A percentile compares a stretch with the other conserved stretches of the same genome.
Evolutionary conservation across 2,797 vertebrate genomes (phyloP).

Genomic region (Poecilia picta): DNA sequence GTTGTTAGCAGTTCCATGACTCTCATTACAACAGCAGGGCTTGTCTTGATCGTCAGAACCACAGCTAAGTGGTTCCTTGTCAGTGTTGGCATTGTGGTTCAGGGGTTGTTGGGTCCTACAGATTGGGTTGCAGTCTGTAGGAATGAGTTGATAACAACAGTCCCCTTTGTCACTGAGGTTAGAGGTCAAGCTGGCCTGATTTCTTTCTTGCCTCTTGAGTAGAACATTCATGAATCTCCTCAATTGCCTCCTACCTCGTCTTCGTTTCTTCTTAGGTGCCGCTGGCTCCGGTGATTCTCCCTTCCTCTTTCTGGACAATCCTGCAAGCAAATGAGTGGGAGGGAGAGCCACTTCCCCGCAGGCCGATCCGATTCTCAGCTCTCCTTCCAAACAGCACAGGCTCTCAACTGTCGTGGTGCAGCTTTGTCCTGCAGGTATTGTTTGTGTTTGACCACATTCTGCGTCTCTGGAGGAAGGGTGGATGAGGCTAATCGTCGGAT

Average conservation of each 20-base stretch:
- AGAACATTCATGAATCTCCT: neutral
- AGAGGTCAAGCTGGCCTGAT: neutral
- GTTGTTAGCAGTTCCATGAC: neutral
- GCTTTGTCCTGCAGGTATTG: slow-evolving; percentile 52
- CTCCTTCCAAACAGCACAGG: slow-evolving; percentile 40
- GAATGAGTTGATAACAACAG: neutral
- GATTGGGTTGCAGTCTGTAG: neutral
- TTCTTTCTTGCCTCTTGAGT: slow-evolving; percentile 13
- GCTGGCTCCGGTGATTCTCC: neutral
- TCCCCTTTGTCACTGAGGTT: neutral
- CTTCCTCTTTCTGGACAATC: slow-evolving; percentile 43
- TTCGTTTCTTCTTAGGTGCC: slow-evolving; percentile 46
- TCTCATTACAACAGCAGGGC: slow-evolving; percentile 3
- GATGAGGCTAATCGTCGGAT: slow-evolving; percentile 65
- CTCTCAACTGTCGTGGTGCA: slow-evolving; percentile 13
- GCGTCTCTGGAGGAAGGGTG: slow-evolving; percentile 47
- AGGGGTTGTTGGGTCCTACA: slow-evolving; percentile 10
- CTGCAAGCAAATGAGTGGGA: neutral
- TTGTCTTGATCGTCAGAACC: slow-evolving; percentile 12
- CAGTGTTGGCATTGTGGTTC: slow-evolving; percentile 1
- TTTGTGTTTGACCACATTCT: slow-evolving; percentile 62
- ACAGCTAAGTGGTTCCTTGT: slow-evolving; percentile 6
- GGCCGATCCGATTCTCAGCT: slow-evolving; percentile 27
- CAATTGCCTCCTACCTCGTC: slow-evolving; percentile 47
- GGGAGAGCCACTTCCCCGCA: slow-evolving; percentile 10